Conservation (phyloP, 2,888 invertebrate genomes). For the Choreutis nemorana region DNA sequence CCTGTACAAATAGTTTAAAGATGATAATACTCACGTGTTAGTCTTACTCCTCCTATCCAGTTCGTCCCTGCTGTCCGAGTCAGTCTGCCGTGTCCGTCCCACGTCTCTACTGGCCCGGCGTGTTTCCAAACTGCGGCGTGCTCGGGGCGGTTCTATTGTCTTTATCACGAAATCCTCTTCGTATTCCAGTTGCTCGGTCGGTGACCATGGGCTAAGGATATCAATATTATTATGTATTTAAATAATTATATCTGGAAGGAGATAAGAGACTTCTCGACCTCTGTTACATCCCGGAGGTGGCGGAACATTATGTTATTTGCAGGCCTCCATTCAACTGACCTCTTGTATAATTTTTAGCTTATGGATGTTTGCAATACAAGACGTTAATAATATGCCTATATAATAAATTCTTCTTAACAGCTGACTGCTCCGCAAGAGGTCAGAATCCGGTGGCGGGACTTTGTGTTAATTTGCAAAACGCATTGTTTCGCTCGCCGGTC, state of each 20-base stretch:
- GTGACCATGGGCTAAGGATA: constrained; percentile 82
- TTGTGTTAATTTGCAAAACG: too few species aligned
- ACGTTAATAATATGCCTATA: too few species aligned
- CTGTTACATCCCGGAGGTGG: too few species aligned
- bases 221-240: too few species aligned
- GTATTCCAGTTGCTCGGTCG: constrained; percentile 86
- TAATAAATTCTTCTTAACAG: too few species aligned
- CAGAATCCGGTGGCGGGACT: too few species aligned
- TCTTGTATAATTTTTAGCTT: too few species aligned
- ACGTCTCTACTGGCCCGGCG: constrained; percentile 7
- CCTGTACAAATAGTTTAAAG: background rate
- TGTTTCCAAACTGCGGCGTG: constrained; percentile 7
- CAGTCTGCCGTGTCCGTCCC: constrained; percentile 23
- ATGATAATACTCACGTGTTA: constrained; percentile 28
- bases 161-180: constrained; percentile 83
- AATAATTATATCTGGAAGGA: background rate
- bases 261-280: too few species aligned
- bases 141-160: constrained; percentile 37
- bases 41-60: constrained; percentile 31
- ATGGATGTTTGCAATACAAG: too few species aligned
- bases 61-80: constrained; percentile 42
- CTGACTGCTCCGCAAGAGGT: too few species aligned
- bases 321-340: background rate
- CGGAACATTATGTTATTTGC: too few species aligned
- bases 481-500: too few species aligned